Evolutionary conservation across 2,797 vertebrate species (phyloP), one percentile per base, ranked within the genome.

Genomic region (Phrynocephalus forsythii): DNA sequence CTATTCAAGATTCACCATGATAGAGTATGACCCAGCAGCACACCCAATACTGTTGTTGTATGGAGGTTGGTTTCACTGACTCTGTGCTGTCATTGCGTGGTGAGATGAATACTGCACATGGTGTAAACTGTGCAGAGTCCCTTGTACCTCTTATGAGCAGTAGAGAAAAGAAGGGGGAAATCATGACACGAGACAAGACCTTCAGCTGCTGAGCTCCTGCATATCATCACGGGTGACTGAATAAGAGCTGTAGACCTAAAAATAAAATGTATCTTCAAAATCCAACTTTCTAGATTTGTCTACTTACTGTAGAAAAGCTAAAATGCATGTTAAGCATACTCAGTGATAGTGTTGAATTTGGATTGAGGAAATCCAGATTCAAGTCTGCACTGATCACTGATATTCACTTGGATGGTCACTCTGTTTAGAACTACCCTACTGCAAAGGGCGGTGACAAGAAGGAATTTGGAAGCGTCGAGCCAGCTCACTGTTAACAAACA

Each of bases 1-100:
- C 16, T 90, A 91, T 38, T 38, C 71, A 93, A 85, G 18, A 73
- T 90, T 91, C 28, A 82, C 16, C 56, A 71, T 60, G 82, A 90
- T 13, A 44, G 13, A 84, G n/a, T 50, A 66, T n/a, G 73, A 26
- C 33, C 75, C 28, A 75, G 60, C 0, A 26, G 60, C 0, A 26
- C 30, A 71, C 66, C 69, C 33, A 71, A 79, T 56, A 20, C 50
- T 13, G 28, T 22, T 16, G 11, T 60, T 2, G n/a, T 1, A 76
- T 68, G 6, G 24, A 68, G 67, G 24, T 16, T 63, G 13, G 15
- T 13, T 69, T 72, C 16, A 44, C 33, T 30, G 78, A 22, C 44
- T 63, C 18, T 24, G 5, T 48, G n/a, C 48, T 38, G 18, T 20
- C 68, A 83, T 16, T 81, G 24, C 33, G 48, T 22, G 28, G 18